Evolutionary conservation across 2,113 vertebrate species (phyloP).

Genomic region (Nycticorax nycticorax): DNA sequence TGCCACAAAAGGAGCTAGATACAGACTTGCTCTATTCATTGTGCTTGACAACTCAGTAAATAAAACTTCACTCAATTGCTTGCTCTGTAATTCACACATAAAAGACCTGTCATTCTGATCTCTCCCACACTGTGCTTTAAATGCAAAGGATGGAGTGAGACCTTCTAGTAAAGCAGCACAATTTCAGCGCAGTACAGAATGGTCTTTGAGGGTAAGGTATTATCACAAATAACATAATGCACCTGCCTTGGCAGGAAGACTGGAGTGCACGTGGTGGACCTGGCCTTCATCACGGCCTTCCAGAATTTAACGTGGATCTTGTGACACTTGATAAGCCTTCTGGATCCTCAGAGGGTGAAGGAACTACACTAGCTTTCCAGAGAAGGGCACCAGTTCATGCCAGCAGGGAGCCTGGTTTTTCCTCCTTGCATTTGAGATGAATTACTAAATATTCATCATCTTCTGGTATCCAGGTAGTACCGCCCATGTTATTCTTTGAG

Average conservation of each 20-base stretch:
- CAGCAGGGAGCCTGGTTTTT: not conserved
- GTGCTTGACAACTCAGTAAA: conserved; percentile 61
- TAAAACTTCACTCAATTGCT: conserved; percentile 62
- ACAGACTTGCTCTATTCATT: conserved; percentile 47
- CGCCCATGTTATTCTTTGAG: not conserved
- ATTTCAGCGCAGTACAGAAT: not conserved
- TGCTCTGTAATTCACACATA: conserved; percentile 33
- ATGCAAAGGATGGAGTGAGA: conserved; percentile 20
- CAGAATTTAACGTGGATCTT: not conserved
- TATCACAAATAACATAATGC: not conserved
- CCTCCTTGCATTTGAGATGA: not conserved
- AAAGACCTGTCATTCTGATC: conserved; percentile 57
- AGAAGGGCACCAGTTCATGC: not conserved
- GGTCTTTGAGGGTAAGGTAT: not conserved
- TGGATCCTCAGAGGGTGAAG: not conserved
- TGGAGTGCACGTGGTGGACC: rapidly evolving
- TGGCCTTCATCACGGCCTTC: not conserved
- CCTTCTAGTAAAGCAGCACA: conserved; percentile 11
- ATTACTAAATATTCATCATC: not conserved
- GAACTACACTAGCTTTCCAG: not conserved
- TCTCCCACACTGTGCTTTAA: conserved; percentile 36
- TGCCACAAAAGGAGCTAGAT: conserved; percentile 38
- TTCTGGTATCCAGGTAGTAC: not conserved
- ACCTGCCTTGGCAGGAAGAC: not conserved
- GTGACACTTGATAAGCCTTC: not conserved